Conservation (phyloP, 2,113 vertebrate species). For the Haemorhous mexicanus region DNA sequence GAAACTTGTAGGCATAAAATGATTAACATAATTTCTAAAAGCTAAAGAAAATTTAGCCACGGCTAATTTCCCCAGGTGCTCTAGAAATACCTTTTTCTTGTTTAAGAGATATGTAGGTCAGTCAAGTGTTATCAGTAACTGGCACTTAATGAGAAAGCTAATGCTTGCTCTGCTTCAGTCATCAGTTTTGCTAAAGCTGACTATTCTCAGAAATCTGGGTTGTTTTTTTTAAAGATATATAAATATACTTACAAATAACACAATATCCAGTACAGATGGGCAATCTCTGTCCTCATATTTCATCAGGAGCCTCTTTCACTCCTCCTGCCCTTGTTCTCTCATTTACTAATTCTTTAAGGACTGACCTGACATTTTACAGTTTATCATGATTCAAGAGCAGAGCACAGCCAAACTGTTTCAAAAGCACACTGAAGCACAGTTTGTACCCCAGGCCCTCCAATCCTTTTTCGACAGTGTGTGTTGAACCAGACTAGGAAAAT, state of each 20-base stretch:
- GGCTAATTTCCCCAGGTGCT: neutral
- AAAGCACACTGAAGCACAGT: neutral
- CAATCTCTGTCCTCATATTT: neutral
- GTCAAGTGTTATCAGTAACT: neutral
- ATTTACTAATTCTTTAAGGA: neutral
- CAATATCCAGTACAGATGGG: neutral
- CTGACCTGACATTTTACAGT: neutral
- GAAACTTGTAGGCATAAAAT: neutral
- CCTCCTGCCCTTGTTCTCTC: neutral
- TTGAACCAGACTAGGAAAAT: neutral
- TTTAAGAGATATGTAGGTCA: conserved; percentile 23
- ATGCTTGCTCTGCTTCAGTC: conserved; percentile 15
- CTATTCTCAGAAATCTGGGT: neutral
- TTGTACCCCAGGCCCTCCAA: neutral
- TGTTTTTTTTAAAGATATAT: neutral
- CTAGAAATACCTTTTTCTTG: conserved; percentile 25
- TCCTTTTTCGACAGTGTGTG: neutral
- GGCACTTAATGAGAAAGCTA: conserved; percentile 33
- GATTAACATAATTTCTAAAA: conserved; percentile 13
- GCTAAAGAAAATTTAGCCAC: neutral
- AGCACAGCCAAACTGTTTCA: neutral
- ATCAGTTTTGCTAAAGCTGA: conserved; percentile 27
- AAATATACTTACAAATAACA: neutral
- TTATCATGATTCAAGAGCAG: neutral
- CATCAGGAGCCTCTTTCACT: neutral